A percentile compares a stretch with the other conserved stretches of the same genome.
Conservation (phyloP, 2,888 invertebrate species). For the Tyria jacobaeae region DNA sequence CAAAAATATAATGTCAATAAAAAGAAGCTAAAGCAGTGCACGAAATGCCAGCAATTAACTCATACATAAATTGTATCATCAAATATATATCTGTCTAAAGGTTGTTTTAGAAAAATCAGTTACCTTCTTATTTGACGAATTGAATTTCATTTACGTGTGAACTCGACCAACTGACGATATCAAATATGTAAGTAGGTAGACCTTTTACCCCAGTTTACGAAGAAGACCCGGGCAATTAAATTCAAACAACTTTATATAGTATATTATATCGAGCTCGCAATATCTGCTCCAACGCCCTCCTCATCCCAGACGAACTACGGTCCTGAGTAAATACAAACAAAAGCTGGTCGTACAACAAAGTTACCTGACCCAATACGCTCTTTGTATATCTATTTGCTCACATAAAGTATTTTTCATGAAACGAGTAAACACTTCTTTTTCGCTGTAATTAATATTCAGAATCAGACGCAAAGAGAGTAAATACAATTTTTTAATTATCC, state of each 20-base stretch:
- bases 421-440: slow-evolving; percentile 31
- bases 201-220: slow-evolving; percentile 15
- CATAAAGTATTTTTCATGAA: slow-evolving; percentile 37
- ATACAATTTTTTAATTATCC: slow-evolving; percentile 45
- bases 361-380: slow-evolving; percentile 57
- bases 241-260: slow-evolving; percentile 32
- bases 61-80: too few relatives aligned
- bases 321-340: slow-evolving; percentile 74
- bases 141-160: not conserved
- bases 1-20: too few relatives aligned
- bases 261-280: slow-evolving; percentile 35
- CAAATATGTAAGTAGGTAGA: slow-evolving; percentile 23
- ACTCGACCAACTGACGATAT: slow-evolving; percentile 11
- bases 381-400: slow-evolving; percentile 33
- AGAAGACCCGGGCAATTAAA: slow-evolving; percentile 37
- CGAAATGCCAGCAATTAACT: too few relatives aligned
- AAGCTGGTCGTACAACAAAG: slow-evolving; percentile 51
- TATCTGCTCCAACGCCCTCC: slow-evolving; percentile 51
- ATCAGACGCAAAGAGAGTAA: slow-evolving; percentile 32
- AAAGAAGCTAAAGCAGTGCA: too few relatives aligned
- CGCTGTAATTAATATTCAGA: slow-evolving; percentile 41
- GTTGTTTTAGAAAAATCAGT: not conserved
- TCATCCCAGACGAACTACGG: slow-evolving; percentile 61
- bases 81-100: too few relatives aligned
- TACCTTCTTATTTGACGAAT: not conserved